phyloP scores from a whole-genome alignment of 2,888 invertebrate genomes.

The Coelopa pilipes region DNA sequence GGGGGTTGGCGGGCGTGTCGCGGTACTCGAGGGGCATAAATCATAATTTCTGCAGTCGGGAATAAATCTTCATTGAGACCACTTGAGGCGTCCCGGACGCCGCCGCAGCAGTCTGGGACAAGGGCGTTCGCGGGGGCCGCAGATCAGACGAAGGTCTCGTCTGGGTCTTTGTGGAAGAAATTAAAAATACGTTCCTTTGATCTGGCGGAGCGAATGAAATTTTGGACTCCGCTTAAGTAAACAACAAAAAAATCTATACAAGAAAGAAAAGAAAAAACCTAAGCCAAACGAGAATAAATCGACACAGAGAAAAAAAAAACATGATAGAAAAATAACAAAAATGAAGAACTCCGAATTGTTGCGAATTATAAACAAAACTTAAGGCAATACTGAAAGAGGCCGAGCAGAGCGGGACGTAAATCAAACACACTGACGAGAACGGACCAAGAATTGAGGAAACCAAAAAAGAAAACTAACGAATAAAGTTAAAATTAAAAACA shows the following conservation, averaged over 20 bases:
- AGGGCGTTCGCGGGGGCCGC: background rate
- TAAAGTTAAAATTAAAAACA: background rate
- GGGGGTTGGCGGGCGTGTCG: too few relatives aligned
- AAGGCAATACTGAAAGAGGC: too few relatives aligned
- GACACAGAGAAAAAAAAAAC: constrained; percentile 1
- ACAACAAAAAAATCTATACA: too few relatives aligned
- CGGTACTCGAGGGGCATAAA: constrained; percentile 38
- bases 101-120: background rate
- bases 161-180: constrained; percentile 3
- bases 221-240: too few relatives aligned
- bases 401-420: too few relatives aligned
- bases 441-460: background rate
- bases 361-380: constrained; percentile 30
- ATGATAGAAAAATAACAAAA: background rate
- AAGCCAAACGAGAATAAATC: background rate
- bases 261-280: background rate
- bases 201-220: background rate
- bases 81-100: constrained; percentile 18
- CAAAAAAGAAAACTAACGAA: too few relatives aligned
- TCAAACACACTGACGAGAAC: too few relatives aligned
- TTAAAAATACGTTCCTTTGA: constrained; percentile 30
- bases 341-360: constrained; percentile 19
- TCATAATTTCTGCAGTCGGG: constrained; percentile 39
- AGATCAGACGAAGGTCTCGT: background rate
- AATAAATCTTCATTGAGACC: constrained; percentile 41